Base-by-base conservation (phyloP, 2,113 vertebrate genomes). In the Passer domesticus region DNA sequence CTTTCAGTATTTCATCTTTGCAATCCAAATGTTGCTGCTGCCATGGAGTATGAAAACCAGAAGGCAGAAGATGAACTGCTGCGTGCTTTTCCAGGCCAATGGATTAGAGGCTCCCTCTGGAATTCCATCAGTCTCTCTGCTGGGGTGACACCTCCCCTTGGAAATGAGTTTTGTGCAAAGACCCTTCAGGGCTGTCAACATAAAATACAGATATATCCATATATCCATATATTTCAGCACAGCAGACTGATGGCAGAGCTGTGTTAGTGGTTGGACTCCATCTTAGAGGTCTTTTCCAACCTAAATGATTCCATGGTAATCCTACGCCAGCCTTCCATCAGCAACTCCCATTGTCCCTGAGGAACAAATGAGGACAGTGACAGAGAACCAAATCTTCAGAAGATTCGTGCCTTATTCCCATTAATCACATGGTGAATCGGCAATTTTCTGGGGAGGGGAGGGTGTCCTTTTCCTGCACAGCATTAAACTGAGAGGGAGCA, bases 1-100 rank as follows among this genome's bases (percentile, higher is more conserved):
- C 92, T 94, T 81, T 96, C 64, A 18, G 73, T 76, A 70, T 82
- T 95, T 90, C 90, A 78, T 93, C 88, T 88, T 50, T 67, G 63
- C 62, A 59, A 60, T 50, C 68, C 93, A 90, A 94, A 46, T 16
- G 73, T 23, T 75, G 88, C 92, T 75, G 88, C 69, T 89, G 79
- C 86, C 82, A 93, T 52, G 1, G 4, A 33, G 68, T 47, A 90
- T 44, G 82, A 87, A 70, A 92, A 89, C 8, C 88, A 95, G 79
- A 80, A 90, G 60, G 87, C 89, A 94, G 67, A 35, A 86, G 90
- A 49, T 47, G 63, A 5, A 33, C 24, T 30, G 50, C 41, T 12
- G 11, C 4, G 3, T 30, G 81, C 46, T 28, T 50, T 76, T 77
- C 78, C 59, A 82, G 66, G 13, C 15, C 56, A 20, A 4, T 1